A percentile compares a stretch with the other conserved stretches of the same genome.
Evolutionary conservation across 2,113 vertebrate genomes (phyloP).

Genomic region (Ctenomys sociabilis): DNA sequence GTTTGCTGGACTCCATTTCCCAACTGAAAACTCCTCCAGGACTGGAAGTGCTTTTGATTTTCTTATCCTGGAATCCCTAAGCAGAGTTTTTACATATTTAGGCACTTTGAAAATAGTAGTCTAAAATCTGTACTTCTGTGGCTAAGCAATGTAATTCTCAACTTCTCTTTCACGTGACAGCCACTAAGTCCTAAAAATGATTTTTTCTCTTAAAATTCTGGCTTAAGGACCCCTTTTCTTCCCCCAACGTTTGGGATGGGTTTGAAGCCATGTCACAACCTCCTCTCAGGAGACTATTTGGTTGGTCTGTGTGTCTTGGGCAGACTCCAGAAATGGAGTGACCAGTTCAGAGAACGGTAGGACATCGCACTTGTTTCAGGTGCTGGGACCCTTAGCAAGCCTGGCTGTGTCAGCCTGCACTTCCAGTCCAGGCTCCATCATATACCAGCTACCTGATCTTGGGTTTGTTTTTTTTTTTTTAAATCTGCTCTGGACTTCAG

Average conservation of each 20-base stretch:
- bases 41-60: too few species aligned
- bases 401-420: too few species aligned
- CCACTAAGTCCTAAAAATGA: background rate
- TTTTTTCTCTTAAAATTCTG: background rate
- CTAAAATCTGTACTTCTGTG: background rate
- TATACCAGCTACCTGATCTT: background rate
- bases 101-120: background rate
- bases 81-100: background rate
- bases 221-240: background rate
- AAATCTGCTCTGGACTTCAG: background rate
- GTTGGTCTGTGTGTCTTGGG: background rate
- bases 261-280: background rate
- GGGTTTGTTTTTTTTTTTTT: background rate
- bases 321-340: background rate
- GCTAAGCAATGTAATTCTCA: background rate
- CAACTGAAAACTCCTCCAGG: background rate
- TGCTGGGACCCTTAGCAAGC: background rate
- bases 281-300: background rate
- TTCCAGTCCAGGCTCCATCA: background rate
- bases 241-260: background rate
- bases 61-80: background rate
- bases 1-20: background rate
- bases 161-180: background rate
- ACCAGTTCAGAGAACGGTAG: background rate
- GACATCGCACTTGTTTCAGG: background rate